phyloP scores from a whole-genome alignment of 2,888 invertebrate species.

The Fragum whitleyi region DNA sequence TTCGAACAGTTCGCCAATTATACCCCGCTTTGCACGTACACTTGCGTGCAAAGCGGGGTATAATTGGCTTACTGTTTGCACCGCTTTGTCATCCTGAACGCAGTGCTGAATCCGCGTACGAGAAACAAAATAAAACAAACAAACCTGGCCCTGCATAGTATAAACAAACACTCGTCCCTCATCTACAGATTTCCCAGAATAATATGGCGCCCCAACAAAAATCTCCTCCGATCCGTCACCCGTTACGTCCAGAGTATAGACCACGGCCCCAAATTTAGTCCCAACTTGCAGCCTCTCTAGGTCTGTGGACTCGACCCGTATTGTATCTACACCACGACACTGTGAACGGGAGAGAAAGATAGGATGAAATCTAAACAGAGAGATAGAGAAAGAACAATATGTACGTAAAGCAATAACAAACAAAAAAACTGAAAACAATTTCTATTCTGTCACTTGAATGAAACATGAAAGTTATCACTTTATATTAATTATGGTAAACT shows the following conservation, averaged over 20 bases:
- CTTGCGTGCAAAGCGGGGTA: too few relatives aligned
- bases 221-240: slow-evolving; percentile 52
- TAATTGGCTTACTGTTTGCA: too few relatives aligned
- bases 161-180: slow-evolving; percentile 61
- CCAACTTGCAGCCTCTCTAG: slow-evolving; percentile 38
- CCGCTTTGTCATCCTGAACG: too few relatives aligned
- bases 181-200: slow-evolving; percentile 37
- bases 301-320: background rate
- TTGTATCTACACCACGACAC: background rate
- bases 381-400: background rate
- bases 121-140: too few relatives aligned
- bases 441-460: too few relatives aligned
- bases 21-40: too few relatives aligned
- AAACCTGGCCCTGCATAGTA: slow-evolving; percentile 31
- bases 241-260: slow-evolving; percentile 48
- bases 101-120: too few relatives aligned
- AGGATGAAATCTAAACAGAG: too few relatives aligned
- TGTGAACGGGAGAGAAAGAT: too few relatives aligned
- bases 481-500: too few relatives aligned
- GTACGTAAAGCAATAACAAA: background rate
- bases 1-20: too few relatives aligned
- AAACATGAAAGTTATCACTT: too few relatives aligned
- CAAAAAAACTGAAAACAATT: background rate
- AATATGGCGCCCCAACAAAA: slow-evolving; percentile 54
- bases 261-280: slow-evolving; percentile 51